phyloP scores from a whole-genome alignment of 2,113 vertebrate species.

The Rattus rattus region DNA sequence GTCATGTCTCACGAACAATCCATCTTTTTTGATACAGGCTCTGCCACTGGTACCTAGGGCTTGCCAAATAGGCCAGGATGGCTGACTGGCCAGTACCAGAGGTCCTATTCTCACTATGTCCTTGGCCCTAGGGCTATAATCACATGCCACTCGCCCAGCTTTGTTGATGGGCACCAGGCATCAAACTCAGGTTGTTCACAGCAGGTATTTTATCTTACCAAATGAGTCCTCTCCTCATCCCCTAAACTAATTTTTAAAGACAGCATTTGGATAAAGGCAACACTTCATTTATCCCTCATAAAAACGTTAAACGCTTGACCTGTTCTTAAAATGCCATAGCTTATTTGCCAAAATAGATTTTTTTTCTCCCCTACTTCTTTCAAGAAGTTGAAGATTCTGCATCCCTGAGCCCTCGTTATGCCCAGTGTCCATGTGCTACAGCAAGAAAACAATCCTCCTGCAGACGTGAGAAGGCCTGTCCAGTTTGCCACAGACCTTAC shows the following conservation, averaged over 20 bases:
- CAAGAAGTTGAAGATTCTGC: background rate
- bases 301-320: background rate
- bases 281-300: background rate
- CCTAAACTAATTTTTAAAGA: slow-evolving; percentile 4
- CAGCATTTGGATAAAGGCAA: slow-evolving; percentile 1
- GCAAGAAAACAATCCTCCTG: background rate
- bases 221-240: background rate
- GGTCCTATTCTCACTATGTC: too few relatives aligned
- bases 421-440: background rate
- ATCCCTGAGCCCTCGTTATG: background rate
- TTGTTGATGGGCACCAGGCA: background rate
- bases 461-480: background rate
- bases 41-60: background rate
- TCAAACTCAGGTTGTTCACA: background rate
- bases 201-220: background rate
- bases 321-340: background rate
- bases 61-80: background rate
- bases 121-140: background rate
- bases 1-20: background rate
- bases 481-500: background rate
- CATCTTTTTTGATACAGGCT: background rate
- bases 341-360: background rate
- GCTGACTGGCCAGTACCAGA: background rate
- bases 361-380: background rate
- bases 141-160: background rate